Evolutionary conservation across 2,888 invertebrate species (phyloP), one percentile per base, ranked within the genome.

Genomic region (Drosophila helvetica): DNA sequence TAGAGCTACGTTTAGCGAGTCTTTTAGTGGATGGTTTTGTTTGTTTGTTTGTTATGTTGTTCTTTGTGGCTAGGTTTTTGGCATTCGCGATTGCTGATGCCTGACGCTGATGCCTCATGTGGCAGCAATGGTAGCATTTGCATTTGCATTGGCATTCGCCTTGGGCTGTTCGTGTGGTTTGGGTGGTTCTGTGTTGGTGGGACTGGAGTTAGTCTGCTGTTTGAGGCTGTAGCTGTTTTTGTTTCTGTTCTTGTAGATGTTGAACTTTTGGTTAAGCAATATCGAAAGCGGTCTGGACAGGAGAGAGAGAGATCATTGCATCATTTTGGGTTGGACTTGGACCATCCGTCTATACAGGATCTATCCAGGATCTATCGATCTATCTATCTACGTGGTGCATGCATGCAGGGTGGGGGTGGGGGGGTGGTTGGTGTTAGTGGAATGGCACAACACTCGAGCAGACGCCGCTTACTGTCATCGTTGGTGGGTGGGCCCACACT

Each of bases 281-380:
- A 88, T 57, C 76, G 79, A 79, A 86, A 79, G 80, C 81, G 76
- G 65, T 79, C 89, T 88, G 79, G 80, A 69, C 82, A 85, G 67
- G 78, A 79, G 63, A 87, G 27, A 69, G 51, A 71, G 75, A 89
- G 78, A 88, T 72, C 71, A 80, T 66, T 70, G 72, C 10, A 61
- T 22, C 42, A 18, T 47, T 19, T 50, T 25, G 7, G 27, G 27
- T 27, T 25, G 25, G 7, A 48, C 38, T 6, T n/a, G n/a, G n/a
- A n/a, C 22, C 5, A n/a, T 38, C 38, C 38, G 7, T 7, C 38
- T 12, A 7, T 38, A 5, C 22, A 22, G 22, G 15, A n/a, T 7
- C 38, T 12, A 7, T 38, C 15, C 22, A 22, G 22, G 15, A 38
- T 15, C 12, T 2, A 2, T 2, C 6, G 6, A 15, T 15, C 38